These are phyloP conservation scores for Isurus oxyrinchus DNA, from an alignment of 2,113 vertebrate species.

Conservation along the genomic window DNA sequence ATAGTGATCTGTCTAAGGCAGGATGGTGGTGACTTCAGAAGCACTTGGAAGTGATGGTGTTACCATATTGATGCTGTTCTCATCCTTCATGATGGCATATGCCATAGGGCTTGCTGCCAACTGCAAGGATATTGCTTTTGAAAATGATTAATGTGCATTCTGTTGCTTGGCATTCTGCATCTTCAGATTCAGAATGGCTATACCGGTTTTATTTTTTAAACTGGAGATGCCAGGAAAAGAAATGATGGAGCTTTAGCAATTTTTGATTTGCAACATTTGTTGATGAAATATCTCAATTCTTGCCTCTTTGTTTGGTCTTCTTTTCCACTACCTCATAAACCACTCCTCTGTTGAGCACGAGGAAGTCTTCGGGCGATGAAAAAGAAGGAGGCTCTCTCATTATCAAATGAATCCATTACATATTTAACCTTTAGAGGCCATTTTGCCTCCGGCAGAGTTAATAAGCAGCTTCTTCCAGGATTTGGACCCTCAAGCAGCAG, in stretches of 20 bases:
- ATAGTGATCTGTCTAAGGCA: neutral
- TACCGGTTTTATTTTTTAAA: neutral
- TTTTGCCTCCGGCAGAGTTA: neutral
- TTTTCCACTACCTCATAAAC: neutral
- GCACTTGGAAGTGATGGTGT: neutral
- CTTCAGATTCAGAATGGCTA: neutral
- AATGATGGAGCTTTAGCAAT: neutral
- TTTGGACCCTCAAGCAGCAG: too few relatives aligned
- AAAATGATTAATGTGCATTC: neutral
- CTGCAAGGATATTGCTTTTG: neutral
- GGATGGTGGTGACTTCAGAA: neutral
- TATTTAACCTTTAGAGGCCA: neutral
- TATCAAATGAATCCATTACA: too few relatives aligned
- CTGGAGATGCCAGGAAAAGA: neutral
- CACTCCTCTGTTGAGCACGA: neutral
- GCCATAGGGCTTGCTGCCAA: neutral
- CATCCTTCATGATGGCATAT: neutral
- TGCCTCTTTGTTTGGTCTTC: neutral
- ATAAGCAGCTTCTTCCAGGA: neutral
- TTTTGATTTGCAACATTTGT: neutral
- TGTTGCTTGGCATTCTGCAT: constrained; percentile 10
- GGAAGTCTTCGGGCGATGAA: neutral
- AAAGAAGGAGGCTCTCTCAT: neutral
- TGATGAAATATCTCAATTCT: neutral
- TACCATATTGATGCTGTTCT: neutral